Base-by-base conservation (phyloP, 1,140 invertebrate genomes). In the Semibalanus balanoides region DNA sequence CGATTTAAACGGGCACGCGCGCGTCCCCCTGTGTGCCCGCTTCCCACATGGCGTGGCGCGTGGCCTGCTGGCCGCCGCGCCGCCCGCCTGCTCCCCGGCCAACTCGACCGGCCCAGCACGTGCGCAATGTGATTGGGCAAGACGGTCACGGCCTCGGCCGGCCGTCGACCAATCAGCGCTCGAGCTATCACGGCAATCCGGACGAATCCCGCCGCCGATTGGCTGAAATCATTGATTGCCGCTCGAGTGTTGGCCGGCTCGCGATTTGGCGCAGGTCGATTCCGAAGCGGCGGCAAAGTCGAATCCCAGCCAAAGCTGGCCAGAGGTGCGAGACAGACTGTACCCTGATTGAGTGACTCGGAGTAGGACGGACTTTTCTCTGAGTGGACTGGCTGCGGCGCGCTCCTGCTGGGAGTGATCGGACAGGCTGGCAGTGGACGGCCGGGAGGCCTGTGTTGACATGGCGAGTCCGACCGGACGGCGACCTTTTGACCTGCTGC, bases 211-310 rank as follows among this genome's bases (percentile, higher is more conserved):
- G 51, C 22, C 51, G 51, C 14, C 51, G 51, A 64, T 64, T 64
- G 51, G 51, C 51, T 64, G 51, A 64, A 64, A 64, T 64, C 51
- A 64, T 64, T 64, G 51, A 64, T 64, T 64, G 51, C 51, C 51
- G 51, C 51, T 64, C 51, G 22, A 64, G 51, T 25, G 11, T 1
- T 64, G 51, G 51, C 51, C 14, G 51, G 51, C 51, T 64, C 51
- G 51, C 51, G 51, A 64, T 64, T 64, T 64, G 51, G 51, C 51
- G 22, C 22, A 25, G 22, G 51, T 14, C 22, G 51, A 64, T 64
- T 64, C 51, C 22, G 51, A 64, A 64, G 22, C 51, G 51, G 51
- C 51, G 51, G 51, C 51, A 64, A 64, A 64, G 51, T 64, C 51
- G 51, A 64, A 64, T 64, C 51, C 22, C 22, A 25, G 22, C 51